Evolutionary conservation across 2,113 vertebrate species (phyloP), one percentile per base, ranked within the genome.

Genomic region (Athene noctua): DNA sequence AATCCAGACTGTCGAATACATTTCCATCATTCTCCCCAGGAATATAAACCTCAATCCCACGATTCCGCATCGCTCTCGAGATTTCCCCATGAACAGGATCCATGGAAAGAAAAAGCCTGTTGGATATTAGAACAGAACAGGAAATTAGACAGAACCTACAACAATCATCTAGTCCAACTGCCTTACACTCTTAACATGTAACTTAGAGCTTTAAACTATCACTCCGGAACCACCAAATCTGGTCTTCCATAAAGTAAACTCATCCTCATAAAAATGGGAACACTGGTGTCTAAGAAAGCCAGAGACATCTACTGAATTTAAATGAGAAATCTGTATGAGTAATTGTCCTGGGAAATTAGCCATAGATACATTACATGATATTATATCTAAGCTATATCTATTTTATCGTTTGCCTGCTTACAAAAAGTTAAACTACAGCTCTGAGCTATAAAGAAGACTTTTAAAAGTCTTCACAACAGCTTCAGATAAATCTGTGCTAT

Each of bases 61-160:
- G 98, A 97, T 99, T 99, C 92, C 99, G 97, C 99, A 99, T 99
- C 62, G 99, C 99, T 95, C 99, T 98, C 82, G 99, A 99, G 97
- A 99, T 99, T 97, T 99, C 99, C 32, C 99, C 99, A 22, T 99
- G 99, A 10, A 96, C 74, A n/a, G 99, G 99, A 98, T 99, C 99
- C 99, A 99, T 99, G 66, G 99, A 98, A 88, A 99, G 98, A 94
- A 99, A 99, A 91, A 99, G 97, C 87, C 99, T 99, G 95, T 73
- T 51, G 68, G 77, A 44, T 72, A 67, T 86, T 19, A 70, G 30
- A 83, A 80, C 3, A 82, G 4, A 82, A 62, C 2, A 83, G 54
- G 46, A 47, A 47, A 47, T 10, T 88, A 13, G 19, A 88, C 92
- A 15, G 5, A 5, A 80, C 30, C 34, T 61, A 34, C 23, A 63